Evolutionary conservation across 2,888 invertebrate species (phyloP), one percentile per base, ranked within the genome.

Genomic region (Hemaris fuciformis): DNA sequence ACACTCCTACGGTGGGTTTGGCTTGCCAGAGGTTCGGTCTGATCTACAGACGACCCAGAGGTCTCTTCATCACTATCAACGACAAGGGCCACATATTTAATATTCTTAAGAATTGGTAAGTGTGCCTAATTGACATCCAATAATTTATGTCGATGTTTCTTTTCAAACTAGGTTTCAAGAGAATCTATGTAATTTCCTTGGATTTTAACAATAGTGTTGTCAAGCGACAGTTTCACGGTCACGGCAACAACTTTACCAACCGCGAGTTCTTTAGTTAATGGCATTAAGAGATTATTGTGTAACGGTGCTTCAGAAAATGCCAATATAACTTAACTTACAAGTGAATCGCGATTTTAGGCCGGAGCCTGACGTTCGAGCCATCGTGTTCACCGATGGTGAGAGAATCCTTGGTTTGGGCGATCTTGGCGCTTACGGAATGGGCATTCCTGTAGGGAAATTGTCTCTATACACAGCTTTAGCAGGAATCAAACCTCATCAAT

Each of bases 11-110:
- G 0, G 99, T 99, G 18, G 99, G 99, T 0, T 93, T 97, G 80
- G 99, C 99, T 0, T 99, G 99, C 84, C 99, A 99, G 91, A 97
- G 97, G 80, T 99, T 99, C 81, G 99, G 99, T 48, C 95, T 98
- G 67, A 98, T 99, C 83, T 99, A 97, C 86, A 94, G 99, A 67
- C 94, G 98, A 81, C 99, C 99, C 0, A 95, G 98, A 79, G 99
- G 99, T 64, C 94, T 99, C 8, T 99, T 99, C 84, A 95, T 99
- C 72, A 98, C 99, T 2, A 98, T 98, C 76, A 97, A 99, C 79
- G 99, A 99, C 85, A 96, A 96, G 73, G 98, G 98, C 25, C 97
- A 99, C 81, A 94, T 98, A 71, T 98, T 95, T 82, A 97, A 98
- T 83, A 96, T 99, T 65, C 90, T 98, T 41, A 96, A 96, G 83